Conservation (phyloP, 2,888 invertebrate species). For the Sycophila texana region DNA sequence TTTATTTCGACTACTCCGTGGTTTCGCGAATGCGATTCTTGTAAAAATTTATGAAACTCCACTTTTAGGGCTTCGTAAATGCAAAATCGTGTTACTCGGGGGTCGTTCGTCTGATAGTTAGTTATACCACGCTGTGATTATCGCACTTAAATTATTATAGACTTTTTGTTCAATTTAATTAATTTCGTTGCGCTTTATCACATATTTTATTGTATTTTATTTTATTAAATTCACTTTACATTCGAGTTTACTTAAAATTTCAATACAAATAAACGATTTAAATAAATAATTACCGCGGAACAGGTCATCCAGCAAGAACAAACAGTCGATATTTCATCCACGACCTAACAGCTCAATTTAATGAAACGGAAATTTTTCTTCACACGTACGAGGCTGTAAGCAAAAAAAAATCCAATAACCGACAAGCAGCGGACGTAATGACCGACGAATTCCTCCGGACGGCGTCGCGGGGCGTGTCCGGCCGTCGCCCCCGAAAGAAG, state of each 20-base stretch:
- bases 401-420: neutral
- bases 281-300: neutral
- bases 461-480: too few relatives aligned
- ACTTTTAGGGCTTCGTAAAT: conserved; percentile 41
- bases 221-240: too few relatives aligned
- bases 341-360: too few relatives aligned
- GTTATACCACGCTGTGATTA: neutral
- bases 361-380: too few relatives aligned
- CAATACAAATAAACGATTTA: too few relatives aligned
- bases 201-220: too few relatives aligned
- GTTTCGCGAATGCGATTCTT: conserved; percentile 22
- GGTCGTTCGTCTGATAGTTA: conserved; percentile 38
- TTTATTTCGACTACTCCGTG: conserved; percentile 51
- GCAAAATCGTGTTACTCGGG: conserved; percentile 17
- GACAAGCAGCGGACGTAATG: too few relatives aligned
- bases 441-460: too few relatives aligned
- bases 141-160: too few relatives aligned
- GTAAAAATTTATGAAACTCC: conserved; percentile 49
- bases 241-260: too few relatives aligned
- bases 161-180: neutral
- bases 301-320: conserved; percentile 17
- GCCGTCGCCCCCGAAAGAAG: neutral
- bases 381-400: neutral
- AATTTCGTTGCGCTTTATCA: neutral
- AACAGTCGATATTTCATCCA: neutral